phyloP scores from a whole-genome alignment of 2,888 invertebrate species.

The Tromatobia lineatoria region DNA sequence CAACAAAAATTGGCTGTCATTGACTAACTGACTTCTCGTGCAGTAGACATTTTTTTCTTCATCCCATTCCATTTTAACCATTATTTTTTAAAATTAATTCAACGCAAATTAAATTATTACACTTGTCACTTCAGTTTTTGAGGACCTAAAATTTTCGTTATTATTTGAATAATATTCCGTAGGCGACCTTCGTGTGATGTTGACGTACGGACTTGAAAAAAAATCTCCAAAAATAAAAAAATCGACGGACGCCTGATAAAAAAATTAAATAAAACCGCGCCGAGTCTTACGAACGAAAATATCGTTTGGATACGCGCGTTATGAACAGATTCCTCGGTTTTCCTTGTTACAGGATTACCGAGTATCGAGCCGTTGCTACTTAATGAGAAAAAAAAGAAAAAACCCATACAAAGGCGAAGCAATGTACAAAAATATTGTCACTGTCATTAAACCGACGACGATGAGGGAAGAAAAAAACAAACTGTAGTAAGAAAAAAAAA shows the following conservation, averaged over 20 bases:
- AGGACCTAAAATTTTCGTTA: neutral
- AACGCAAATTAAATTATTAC: too few relatives aligned
- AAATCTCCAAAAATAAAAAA: constrained; percentile 9
- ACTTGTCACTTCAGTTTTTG: neutral
- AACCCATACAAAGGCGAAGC: constrained; percentile 56
- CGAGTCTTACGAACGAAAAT: constrained; percentile 21
- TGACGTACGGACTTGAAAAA: neutral
- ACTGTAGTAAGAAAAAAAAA: constrained; percentile 41
- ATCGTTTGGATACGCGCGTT: constrained; percentile 10
- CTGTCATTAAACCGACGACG: constrained; percentile 71
- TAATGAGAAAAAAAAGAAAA: constrained; percentile 21
- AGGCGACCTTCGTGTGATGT: constrained; percentile 9
- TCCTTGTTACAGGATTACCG: constrained; percentile 20
- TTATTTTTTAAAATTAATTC: too few relatives aligned
- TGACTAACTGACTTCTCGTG: neutral
- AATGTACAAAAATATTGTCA: constrained; percentile 78
- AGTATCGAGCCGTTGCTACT: constrained; percentile 56
- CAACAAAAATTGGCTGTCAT: too few relatives aligned
- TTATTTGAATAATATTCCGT: constrained; percentile 3
- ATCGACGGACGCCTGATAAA: constrained; percentile 61
- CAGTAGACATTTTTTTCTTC: neutral
- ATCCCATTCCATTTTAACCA: too few relatives aligned
- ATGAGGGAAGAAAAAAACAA: constrained; percentile 54
- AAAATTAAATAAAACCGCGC: constrained; percentile 61
- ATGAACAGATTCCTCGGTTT: neutral